Evolutionary conservation across 1,140 invertebrate genomes (phyloP), one percentile per base, ranked within the genome.

Genomic region (Drosophila tani): DNA sequence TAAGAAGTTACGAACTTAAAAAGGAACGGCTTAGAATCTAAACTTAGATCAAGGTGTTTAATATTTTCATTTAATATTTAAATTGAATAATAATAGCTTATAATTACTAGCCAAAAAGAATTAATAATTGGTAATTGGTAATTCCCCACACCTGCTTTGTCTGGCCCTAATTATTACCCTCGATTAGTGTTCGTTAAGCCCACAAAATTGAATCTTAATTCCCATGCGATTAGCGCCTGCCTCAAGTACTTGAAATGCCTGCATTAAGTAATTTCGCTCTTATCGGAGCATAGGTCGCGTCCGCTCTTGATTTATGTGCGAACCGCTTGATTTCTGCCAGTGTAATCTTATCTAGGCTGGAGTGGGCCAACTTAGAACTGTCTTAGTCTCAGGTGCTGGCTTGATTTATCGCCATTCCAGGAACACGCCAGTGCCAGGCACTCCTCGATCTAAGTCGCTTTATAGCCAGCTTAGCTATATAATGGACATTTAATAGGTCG

Each of bases 241-340:
- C 49, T 51, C 38, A 19, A 41, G 67, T 49, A 53, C 27, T 53
- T 53, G 38, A 51, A 69, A 41, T 32, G 12, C 17, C 35, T 29
- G n/a, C 46, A 67, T 67, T 53, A 53, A 66, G 40, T 67, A 38
- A 46, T 67, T 68, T 6, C 15, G 1, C 9, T 6, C 47, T 69
- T 67, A 69, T 69, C 62, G 66, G 32, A 66, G n/a, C 67, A 70
- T 70, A 70, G 67, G 67, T 70, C 62, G 67, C 12, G 67, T 45
- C 11, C 47, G 38, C 35, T 12, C 38, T 66, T 69, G 67, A 66
- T 69, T 69, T 69, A 69, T 69, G 67, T 70, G 67, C 40, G 14
- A 67, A 67, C 50, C 38, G 17, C 32, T 70, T 45, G 63, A 55
- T 67, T 70, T 70, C 38, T 45, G 67, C 47, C 12, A 70, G 67